Conservation (phyloP, 2,113 vertebrate genomes). For the Mirounga angustirostris region DNA sequence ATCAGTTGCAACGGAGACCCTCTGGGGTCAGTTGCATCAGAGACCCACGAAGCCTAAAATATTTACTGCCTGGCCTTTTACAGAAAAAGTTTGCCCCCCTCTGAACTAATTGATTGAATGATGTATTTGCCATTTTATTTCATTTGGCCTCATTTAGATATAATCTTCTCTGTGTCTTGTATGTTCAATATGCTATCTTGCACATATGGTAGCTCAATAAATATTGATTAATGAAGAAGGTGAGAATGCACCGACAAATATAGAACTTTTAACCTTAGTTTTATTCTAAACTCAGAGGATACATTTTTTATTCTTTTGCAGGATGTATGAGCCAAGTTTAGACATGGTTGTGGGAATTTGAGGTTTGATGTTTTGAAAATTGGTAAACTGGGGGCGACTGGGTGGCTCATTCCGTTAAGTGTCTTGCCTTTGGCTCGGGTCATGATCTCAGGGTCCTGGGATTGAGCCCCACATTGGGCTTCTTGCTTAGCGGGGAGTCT, state of each 20-base stretch:
- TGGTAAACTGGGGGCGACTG: neutral
- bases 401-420: too few species aligned
- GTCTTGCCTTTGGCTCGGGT: too few species aligned
- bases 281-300: neutral
- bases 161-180: neutral
- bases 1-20: neutral
- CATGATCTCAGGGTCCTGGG: too few species aligned
- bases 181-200: neutral
- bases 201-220: neutral
- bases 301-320: conserved; percentile 23
- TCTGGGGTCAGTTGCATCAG: neutral
- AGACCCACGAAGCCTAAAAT: neutral
- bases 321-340: conserved; percentile 26
- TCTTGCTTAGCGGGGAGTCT: too few species aligned
- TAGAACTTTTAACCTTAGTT: neutral
- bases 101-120: conserved; percentile 13
- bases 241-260: neutral
- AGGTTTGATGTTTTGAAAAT: conserved; percentile 26
- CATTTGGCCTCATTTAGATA: conserved; percentile 44
- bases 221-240: conserved; percentile 23
- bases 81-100: neutral
- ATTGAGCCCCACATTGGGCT: too few species aligned
- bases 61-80: neutral
- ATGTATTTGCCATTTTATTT: conserved; percentile 34
- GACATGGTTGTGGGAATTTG: neutral